These are phyloP conservation scores for Thaumatotibia leucotreta DNA, from an alignment of 1,140 invertebrate species.

Conservation along the genomic window DNA sequence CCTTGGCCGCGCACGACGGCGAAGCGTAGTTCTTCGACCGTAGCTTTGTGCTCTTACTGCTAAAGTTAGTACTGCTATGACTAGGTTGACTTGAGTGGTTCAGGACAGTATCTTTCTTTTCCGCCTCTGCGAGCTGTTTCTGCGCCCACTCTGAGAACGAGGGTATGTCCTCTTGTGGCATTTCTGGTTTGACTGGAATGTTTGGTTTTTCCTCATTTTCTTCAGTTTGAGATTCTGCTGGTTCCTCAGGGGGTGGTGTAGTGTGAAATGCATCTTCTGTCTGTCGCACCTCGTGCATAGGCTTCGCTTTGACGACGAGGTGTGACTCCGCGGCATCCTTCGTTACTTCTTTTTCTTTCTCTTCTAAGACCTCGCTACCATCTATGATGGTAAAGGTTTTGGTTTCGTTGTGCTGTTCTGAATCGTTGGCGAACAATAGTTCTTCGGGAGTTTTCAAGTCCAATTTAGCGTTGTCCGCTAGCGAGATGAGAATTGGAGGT, in stretches of 20 bases:
- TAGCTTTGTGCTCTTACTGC: constrained; percentile 79
- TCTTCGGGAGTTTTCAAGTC: constrained; percentile 75
- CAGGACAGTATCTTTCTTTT: constrained; percentile 79
- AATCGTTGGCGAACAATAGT: constrained; percentile 62
- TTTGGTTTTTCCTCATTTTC: constrained; percentile 61
- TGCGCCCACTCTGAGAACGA: constrained; percentile 97
- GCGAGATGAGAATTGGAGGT: constrained; percentile 79
- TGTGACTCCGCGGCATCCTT: constrained; percentile 52
- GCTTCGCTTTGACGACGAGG: constrained; percentile 59
- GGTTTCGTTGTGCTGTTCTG: constrained; percentile 66
- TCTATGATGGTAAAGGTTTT: constrained; percentile 54
- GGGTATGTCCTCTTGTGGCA: constrained; percentile 87
- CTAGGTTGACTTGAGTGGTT: constrained; percentile 76
- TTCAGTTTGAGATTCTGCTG: constrained; percentile 55
- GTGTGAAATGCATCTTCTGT: constrained; percentile 57
- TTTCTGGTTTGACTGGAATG: constrained; percentile 68
- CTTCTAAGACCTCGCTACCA: constrained; percentile 31
- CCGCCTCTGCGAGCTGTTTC: constrained; percentile 92
- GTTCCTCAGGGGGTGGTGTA: constrained; percentile 35
- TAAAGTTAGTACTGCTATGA: constrained; percentile 74
- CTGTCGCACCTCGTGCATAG: constrained; percentile 54
- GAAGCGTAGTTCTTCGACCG: constrained; percentile 95
- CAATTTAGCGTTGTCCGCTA: constrained; percentile 79
- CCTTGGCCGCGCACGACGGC: constrained; percentile 97
- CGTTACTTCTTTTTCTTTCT: constrained; percentile 32